A percentile compares a stretch with the other conserved stretches of the same genome.
phyloP scores from a whole-genome alignment of 2,113 vertebrate species.

The Brachypteracias leptosomus region DNA sequence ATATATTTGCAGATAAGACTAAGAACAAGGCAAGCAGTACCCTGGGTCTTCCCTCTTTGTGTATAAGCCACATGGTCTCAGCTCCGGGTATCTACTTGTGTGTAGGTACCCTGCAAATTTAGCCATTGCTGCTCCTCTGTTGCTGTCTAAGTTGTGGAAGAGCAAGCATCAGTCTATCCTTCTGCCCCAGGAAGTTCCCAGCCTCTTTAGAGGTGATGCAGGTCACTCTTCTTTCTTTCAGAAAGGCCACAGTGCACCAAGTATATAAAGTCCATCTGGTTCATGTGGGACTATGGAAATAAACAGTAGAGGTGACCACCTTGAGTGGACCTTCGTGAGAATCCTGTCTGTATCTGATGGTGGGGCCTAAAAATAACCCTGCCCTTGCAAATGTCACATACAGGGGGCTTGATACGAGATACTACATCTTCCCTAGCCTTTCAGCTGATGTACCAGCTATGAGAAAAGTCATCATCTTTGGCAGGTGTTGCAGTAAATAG shows the following conservation, averaged over 20 bases:
- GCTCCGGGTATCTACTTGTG: not conserved
- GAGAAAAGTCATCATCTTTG: not conserved
- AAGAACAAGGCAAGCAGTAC: not conserved
- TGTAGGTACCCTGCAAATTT: not conserved
- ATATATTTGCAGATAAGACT: not conserved
- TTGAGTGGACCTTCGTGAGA: not conserved
- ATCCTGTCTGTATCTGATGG: not conserved
- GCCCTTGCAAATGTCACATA: slow-evolving; percentile 10
- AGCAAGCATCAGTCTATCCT: not conserved
- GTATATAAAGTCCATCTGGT: not conserved
- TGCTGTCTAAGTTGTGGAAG: not conserved
- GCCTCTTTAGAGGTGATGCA: not conserved
- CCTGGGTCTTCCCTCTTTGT: not conserved
- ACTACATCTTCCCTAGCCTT: not conserved
- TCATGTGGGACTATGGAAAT: not conserved
- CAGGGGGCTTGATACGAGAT: not conserved
- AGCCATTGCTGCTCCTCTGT: not conserved
- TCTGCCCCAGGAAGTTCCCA: not conserved
- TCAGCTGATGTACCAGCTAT: not conserved
- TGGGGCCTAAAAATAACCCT: slow-evolving; percentile 28
- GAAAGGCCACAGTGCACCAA: not conserved
- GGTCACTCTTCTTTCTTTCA: not conserved
- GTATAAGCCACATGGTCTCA: not conserved
- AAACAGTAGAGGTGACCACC: not conserved
- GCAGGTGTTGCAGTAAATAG: not conserved